Conservation (phyloP, 2,113 vertebrate genomes). For the Otolemur garnettii region DNA sequence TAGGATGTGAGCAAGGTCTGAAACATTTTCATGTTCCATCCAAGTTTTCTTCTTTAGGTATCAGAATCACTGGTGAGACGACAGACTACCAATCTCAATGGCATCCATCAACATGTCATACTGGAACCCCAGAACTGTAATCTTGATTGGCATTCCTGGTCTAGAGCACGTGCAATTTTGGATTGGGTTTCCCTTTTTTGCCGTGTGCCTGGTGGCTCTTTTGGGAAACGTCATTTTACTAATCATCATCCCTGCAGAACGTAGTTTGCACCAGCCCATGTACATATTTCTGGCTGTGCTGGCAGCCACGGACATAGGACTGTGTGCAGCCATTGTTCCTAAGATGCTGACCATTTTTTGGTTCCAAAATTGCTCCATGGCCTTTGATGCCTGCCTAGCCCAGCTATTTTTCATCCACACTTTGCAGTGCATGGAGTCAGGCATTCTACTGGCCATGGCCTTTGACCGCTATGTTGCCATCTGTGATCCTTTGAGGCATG, state of each 20-base stretch:
- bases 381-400: slow-evolving; percentile 30
- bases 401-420: slow-evolving; percentile 62
- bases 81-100: neutral
- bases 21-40: neutral
- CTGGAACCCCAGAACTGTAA: slow-evolving; percentile 28
- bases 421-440: slow-evolving; percentile 51
- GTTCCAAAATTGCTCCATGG: neutral
- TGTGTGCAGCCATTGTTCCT: neutral
- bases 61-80: neutral
- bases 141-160: slow-evolving; percentile 61
- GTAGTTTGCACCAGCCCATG: slow-evolving; percentile 41
- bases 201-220: neutral
- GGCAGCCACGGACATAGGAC: neutral
- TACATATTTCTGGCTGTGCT: slow-evolving; percentile 57
- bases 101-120: slow-evolving; percentile 13
- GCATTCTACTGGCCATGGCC: slow-evolving; percentile 52
- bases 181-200: slow-evolving; percentile 60
- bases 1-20: neutral
- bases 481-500: slow-evolving; percentile 52
- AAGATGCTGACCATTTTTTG: slow-evolving; percentile 66
- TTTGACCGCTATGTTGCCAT: slow-evolving; percentile 42
- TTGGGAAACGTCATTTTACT: slow-evolving; percentile 38
- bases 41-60: neutral
- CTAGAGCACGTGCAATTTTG: neutral
- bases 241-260: slow-evolving; percentile 42